Conservation (phyloP, 2,797 vertebrate genomes). For the Potorous gilbertii region DNA sequence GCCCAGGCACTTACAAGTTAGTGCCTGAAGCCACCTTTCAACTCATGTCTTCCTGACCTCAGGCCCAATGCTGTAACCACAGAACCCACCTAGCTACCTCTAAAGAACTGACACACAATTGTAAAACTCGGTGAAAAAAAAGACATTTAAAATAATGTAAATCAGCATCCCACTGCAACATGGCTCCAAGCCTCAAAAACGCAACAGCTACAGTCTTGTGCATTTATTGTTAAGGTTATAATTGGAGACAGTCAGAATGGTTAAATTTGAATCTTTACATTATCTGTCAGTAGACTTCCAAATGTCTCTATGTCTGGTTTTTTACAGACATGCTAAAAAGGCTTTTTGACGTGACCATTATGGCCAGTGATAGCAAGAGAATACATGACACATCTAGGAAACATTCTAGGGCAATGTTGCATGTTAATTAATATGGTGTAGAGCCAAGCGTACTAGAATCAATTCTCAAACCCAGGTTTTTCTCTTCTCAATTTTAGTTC, state of each 20-base stretch:
- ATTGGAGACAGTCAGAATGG: not conserved
- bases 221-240: not conserved
- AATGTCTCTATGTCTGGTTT: not conserved
- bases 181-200: not conserved
- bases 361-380: not conserved
- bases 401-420: not conserved
- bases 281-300: not conserved
- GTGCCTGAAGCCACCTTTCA: not conserved
- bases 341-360: not conserved
- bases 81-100: not conserved
- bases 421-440: not conserved
- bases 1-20: no score
- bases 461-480: not conserved
- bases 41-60: no score
- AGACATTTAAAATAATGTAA: not conserved
- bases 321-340: not conserved
- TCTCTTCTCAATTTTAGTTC: not conserved
- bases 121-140: not conserved
- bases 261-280: not conserved
- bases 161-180: not conserved
- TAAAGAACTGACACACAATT: not conserved
- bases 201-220: not conserved
- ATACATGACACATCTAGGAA: not conserved
- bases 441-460: not conserved
- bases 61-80: not conserved